A percentile compares a stretch with the other conserved stretches of the same genome.
These are phyloP conservation scores for Nudaria mundana DNA, from an alignment of 2,888 invertebrate species.

Conservation along the genomic window DNA sequence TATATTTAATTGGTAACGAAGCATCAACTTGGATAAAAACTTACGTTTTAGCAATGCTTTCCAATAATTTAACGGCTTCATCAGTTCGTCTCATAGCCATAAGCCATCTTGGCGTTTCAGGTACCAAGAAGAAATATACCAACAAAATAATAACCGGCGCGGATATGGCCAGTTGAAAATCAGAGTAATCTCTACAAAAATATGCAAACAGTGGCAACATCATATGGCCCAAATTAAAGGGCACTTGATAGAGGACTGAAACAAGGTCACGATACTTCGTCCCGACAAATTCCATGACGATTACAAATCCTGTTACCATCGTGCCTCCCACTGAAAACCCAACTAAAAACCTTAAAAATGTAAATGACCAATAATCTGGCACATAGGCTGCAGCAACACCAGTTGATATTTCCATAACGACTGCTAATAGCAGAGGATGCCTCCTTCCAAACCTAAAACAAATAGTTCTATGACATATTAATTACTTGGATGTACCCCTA, in stretches of 20 bases:
- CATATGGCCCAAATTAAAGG: conserved; percentile 86
- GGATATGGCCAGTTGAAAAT: conserved; percentile 85
- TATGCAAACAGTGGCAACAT: conserved; percentile 83
- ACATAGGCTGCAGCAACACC: conserved; percentile 86
- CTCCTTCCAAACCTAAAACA: conserved; percentile 87
- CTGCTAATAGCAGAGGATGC: conserved; percentile 85
- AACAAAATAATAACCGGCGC: conserved; percentile 81
- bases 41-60: conserved; percentile 82
- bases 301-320: conserved; percentile 84
- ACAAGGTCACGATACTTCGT: conserved; percentile 76
- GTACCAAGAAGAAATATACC: conserved; percentile 84
- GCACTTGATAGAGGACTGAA: conserved; percentile 85
- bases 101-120: conserved; percentile 91
- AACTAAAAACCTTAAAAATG: conserved; percentile 84
- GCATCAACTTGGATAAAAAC: no score
- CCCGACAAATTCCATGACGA: conserved; percentile 86
- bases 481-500: no score
- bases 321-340: conserved; percentile 90
- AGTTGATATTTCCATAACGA: conserved; percentile 85
- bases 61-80: conserved; percentile 83
- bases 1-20: no score
- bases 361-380: conserved; percentile 82
- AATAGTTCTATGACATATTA: no score
- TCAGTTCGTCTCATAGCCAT: conserved; percentile 85
- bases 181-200: conserved; percentile 83